phyloP scores from a whole-genome alignment of 2,113 vertebrate species.

The Seriola rivoliana region DNA sequence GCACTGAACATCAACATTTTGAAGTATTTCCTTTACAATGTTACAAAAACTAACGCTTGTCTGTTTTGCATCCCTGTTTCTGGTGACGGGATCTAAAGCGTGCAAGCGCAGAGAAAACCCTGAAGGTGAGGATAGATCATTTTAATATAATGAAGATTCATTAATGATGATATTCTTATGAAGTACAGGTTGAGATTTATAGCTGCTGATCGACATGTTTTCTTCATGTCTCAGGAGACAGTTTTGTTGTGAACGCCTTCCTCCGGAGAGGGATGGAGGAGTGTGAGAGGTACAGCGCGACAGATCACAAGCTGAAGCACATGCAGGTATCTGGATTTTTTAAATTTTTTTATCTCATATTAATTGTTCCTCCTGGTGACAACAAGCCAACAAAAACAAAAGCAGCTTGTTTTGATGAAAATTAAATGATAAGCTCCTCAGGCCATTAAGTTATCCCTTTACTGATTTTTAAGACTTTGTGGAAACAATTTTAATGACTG shows the following conservation, averaged over 20 bases:
- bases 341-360: background rate
- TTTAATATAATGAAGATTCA: background rate
- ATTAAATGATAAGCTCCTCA: background rate
- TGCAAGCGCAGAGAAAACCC: constrained; percentile 87
- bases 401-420: background rate
- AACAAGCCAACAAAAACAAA: background rate
- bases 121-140: constrained; percentile 79
- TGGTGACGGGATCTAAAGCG: constrained; percentile 68
- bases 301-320: constrained; percentile 79
- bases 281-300: constrained; percentile 77
- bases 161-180: background rate
- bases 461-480: background rate
- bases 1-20: background rate
- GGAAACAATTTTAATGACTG: background rate
- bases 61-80: constrained; percentile 42
- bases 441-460: background rate
- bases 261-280: constrained; percentile 85
- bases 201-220: constrained; percentile 22
- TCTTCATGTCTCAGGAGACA: constrained; percentile 79
- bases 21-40: too few relatives aligned
- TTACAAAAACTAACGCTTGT: constrained; percentile 33
- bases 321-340: constrained; percentile 78
- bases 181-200: background rate
- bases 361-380: background rate
- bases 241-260: constrained; percentile 87